These are phyloP conservation scores for Margarornis squamiger DNA, from an alignment of 2,797 vertebrate species.

Conservation along the genomic window DNA sequence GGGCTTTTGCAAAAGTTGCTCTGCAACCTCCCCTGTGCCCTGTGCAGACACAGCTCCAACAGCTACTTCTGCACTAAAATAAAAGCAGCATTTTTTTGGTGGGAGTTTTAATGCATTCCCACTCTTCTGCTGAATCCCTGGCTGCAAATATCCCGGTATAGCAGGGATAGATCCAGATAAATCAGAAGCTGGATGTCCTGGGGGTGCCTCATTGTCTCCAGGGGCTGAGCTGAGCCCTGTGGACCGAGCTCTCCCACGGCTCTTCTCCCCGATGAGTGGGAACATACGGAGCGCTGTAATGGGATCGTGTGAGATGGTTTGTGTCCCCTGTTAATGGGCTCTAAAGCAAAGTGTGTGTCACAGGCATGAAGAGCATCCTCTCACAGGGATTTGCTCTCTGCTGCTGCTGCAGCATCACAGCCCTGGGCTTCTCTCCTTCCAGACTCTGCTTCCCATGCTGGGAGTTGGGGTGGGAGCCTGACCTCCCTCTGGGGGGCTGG, in stretches of 20 bases:
- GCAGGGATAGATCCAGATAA: neutral
- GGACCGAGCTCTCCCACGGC: fast-evolving
- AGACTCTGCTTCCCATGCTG: neutral
- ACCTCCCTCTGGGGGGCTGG: neutral
- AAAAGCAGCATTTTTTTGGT: neutral
- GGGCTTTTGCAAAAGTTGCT: neutral
- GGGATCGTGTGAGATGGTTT: neutral
- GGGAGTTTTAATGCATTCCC: fast-evolving
- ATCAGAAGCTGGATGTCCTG: fast-evolving
- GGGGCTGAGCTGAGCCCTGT: neutral
- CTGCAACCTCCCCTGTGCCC: fast-evolving
- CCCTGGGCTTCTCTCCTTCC: neutral
- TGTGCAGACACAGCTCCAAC: fast-evolving
- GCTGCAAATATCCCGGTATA: fast-evolving
- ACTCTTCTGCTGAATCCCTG: neutral
- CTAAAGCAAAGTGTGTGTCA: fast-evolving
- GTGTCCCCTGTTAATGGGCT: neutral
- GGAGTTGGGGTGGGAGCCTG: neutral
- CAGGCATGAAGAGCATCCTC: fast-evolving
- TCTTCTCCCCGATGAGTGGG: neutral
- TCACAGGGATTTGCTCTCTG: neutral
- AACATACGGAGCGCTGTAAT: fast-evolving
- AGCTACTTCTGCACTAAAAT: neutral
- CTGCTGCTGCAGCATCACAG: neutral
- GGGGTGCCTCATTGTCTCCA: too few species aligned